Conservation (phyloP, 2,888 invertebrate species). For the Stictocephala bisonia region DNA sequence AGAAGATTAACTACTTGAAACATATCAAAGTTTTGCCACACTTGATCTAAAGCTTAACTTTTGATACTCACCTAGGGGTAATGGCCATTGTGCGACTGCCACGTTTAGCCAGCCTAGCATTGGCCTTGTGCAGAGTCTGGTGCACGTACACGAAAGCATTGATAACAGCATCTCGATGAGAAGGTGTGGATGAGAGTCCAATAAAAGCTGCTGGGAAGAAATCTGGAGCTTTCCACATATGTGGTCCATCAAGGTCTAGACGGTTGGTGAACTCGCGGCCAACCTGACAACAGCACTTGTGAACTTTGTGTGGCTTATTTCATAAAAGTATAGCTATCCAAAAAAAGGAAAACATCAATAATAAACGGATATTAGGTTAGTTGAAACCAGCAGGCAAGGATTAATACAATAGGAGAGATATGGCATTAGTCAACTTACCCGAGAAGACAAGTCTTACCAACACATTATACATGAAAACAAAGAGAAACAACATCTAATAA, state of each 20-base stretch:
- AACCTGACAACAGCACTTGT: constrained; percentile 70
- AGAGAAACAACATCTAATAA: too few species aligned
- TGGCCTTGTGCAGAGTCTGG: constrained; percentile 95
- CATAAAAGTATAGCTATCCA: too few species aligned
- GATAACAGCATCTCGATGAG: constrained; percentile 96
- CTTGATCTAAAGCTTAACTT: background rate
- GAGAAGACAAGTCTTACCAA: too few species aligned
- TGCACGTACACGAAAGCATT: constrained; percentile 99
- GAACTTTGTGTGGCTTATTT: too few species aligned
- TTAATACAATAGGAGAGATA: too few species aligned
- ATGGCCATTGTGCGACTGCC: constrained; percentile 97
- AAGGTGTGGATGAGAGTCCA: constrained; percentile 77
- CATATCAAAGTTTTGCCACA: background rate
- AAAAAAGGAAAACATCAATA: too few species aligned
- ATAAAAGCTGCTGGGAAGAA: constrained; percentile 91
- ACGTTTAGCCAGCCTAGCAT: constrained; percentile 87
- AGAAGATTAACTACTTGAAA: background rate
- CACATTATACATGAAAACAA: too few species aligned
- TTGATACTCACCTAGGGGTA: constrained; percentile 77
- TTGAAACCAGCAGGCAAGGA: too few species aligned
- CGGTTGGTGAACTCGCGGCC: constrained; percentile 97
- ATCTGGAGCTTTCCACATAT: constrained; percentile 87
- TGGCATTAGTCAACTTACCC: too few species aligned
- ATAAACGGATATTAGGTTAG: too few species aligned
- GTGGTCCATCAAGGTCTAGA: constrained; percentile 91